Evolutionary conservation across 2,113 vertebrate genomes (phyloP).

Genomic region (Argyrosomus japonicus): DNA sequence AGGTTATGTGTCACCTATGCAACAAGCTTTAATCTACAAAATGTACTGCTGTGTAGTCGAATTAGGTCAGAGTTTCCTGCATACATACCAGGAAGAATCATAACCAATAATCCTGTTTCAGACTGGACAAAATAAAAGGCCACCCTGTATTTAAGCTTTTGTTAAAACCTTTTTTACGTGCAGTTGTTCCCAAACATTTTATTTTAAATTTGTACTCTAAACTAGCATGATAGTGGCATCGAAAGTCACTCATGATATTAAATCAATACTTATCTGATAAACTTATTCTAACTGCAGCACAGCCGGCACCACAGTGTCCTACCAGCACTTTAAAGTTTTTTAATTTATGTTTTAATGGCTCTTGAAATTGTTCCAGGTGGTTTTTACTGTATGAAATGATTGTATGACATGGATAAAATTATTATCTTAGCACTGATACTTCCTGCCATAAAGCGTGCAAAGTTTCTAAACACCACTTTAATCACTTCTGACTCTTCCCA

Average conservation of each 20-base stretch:
- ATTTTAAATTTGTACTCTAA: neutral
- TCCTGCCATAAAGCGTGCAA: neutral
- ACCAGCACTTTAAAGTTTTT: neutral
- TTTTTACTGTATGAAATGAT: neutral
- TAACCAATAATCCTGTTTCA: conserved; percentile 7
- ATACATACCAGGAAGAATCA: conserved; percentile 21
- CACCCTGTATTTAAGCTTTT: neutral
- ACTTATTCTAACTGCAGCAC: neutral
- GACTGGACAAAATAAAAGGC: neutral
- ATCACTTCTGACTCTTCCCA: conserved; percentile 56
- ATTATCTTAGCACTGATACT: neutral
- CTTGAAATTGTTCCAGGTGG: neutral
- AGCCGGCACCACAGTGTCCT: neutral
- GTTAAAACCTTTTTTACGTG: neutral
- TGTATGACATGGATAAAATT: neutral
- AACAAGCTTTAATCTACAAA: neutral
- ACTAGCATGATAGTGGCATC: neutral
- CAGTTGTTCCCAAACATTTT: neutral
- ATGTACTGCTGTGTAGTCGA: neutral
- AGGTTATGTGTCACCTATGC: neutral
- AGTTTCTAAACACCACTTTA: neutral
- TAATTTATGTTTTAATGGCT: neutral
- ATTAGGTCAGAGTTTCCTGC: conserved; percentile 22
- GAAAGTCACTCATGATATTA: neutral
- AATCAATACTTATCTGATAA: neutral